Base-by-base conservation (phyloP, 2,888 invertebrate species). In the Ectemnius lituratus region DNA sequence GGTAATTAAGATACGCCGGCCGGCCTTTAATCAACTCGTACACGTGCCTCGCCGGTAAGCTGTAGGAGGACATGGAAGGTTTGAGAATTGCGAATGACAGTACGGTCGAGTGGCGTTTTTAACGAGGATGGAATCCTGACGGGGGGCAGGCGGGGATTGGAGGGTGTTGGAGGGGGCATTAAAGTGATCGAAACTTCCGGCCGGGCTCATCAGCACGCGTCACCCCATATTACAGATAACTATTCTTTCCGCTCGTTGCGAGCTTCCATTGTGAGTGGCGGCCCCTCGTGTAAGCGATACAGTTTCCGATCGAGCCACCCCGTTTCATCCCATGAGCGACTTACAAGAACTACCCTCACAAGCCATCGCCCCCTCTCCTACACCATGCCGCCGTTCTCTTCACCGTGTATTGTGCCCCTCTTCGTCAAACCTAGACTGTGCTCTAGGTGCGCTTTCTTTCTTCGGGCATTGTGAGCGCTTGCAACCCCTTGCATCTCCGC, bases 151-250 rank as follows among this genome's bases (percentile, higher is more conserved):
- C 23, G 68, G 75, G 63, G 49, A 62, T 49, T 46, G 62, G 37
- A 8, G 37, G 37, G 11, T 37, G 37, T 37, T 8, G 37, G 37
- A 52, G 16, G 52, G 52, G 11, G 52, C 16, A 16, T 14, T 16
- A 52, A 69, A 83, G 71, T 71, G 85, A 89, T 88, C 86, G 83
- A 81, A 85, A 88, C 86, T 89, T 90, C 90, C 89, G 89, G 87
- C 81, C 78, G 85, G 84, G 84, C 86, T 89, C 87, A 88, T 88
- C 88, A 86, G 84, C 87, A 88, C 88, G 88, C 88, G 88, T 88
- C 88, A 82, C 85, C 86, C 87, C 85, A 82, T 86, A 89, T 88
- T 88, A 89, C 86, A 84, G 82, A 86, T 88, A 89, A 88, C 88
- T 87, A 86, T 87, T 85, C 89, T 88, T 89, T 89, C 88, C 88